Base-by-base conservation (phyloP, 2,888 invertebrate genomes). In the Embidobia sp. region DNA sequence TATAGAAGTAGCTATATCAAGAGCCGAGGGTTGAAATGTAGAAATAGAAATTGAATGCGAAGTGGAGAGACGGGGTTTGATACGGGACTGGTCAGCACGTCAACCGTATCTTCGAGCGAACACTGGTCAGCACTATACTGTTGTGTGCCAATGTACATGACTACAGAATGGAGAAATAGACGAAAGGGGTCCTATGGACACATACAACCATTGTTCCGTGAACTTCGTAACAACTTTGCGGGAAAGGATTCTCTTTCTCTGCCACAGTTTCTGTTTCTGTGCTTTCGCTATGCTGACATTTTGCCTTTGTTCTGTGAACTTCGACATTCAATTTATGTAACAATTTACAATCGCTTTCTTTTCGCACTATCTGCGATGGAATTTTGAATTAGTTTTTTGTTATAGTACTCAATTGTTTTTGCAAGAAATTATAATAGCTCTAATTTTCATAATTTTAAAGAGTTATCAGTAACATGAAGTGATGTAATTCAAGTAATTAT, bases 91-190 rank as follows among this genome's bases (percentile, higher is more conserved):
- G 78, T 40, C 76, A 79, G 74, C 84, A 84, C 87, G 87, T 87
- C 87, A 86, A 87, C 83, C 87, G 87, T 87, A 87, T 88, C 87
- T 87, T 87, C 84, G 84, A 82, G 79, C 80, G 86, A 86, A 86
- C 86, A 86, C 84, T 83, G 87, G 86, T 87, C 86, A 85, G 85
- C 85, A 85, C 85, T 84, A 83, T 81, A 79, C 80, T 57, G 78
- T 79, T 80, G 73, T 80, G 77, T 57, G 63, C 63, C 77, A 69
- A 74, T 77, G 77, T 73, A 70, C 77, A 80, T 74, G 70, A 81
- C 81, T 80, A 79, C 80, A 81, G 81, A 85, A 84, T 82, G 80
- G 83, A 80, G 82, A 83, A 84, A 82, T 82, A 82, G 83, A 78
- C 72, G 70, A 80, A 73, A 59, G 74, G 78, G 75, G 79, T 67